A percentile compares a stretch with the other conserved stretches of the same genome.
Conservation (phyloP, 2,113 vertebrate species). For the Callopanchax toddi region DNA sequence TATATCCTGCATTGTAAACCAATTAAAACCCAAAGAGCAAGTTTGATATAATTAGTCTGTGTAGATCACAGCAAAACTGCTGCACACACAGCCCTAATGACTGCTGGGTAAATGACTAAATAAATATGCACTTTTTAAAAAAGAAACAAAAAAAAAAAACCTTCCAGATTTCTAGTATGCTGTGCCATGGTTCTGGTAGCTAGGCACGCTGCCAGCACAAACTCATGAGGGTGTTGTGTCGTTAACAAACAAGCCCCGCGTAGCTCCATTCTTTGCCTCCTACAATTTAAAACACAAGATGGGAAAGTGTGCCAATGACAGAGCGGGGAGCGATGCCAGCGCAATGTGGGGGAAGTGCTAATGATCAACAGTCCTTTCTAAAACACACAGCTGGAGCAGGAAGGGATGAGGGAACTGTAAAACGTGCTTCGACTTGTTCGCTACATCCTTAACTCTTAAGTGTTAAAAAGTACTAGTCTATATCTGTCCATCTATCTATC, state of each 20-base stretch:
- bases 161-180: conserved; percentile 71
- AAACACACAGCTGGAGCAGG: conserved; percentile 71
- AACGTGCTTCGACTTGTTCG: conserved; percentile 17
- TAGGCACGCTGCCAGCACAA: no score
- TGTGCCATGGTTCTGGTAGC: conserved; percentile 31
- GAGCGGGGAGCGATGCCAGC: conserved; percentile 68
- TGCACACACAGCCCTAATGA: conserved; percentile 60
- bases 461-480: not conserved
- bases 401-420: conserved; percentile 41
- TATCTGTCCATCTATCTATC: not conserved
- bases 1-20: conserved; percentile 66
- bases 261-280: conserved; percentile 75
- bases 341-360: conserved; percentile 68
- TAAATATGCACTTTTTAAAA: conserved; percentile 73
- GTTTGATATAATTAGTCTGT: conserved; percentile 72
- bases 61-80: conserved; percentile 58
- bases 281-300: conserved; percentile 77
- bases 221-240: conserved; percentile 74
- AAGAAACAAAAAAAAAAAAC: conserved; percentile 45
- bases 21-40: conserved; percentile 69
- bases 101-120: conserved; percentile 75
- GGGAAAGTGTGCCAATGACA: conserved; percentile 66
- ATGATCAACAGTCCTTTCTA: conserved; percentile 73
- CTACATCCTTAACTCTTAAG: conserved; percentile 28
- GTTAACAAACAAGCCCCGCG: conserved; percentile 78